Evolutionary conservation across 2,797 vertebrate genomes (phyloP).

Genomic region (Chloroceryle amazona): DNA sequence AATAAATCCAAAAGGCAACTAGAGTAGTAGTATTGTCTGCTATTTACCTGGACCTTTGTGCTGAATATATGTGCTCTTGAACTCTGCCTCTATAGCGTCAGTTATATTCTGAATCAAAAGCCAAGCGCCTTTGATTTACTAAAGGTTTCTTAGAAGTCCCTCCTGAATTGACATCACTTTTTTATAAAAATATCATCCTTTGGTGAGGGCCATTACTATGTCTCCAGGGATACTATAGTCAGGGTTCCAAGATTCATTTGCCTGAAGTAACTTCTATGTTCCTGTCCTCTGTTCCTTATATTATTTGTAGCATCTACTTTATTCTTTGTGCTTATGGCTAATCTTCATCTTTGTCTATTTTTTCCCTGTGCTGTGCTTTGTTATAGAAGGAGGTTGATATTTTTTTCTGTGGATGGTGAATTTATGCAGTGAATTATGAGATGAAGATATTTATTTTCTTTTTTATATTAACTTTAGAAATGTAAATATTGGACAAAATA

Average conservation of each 20-base stretch:
- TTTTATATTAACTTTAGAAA: not conserved
- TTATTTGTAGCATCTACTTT: not conserved
- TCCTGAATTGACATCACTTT: not conserved
- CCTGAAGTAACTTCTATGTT: not conserved
- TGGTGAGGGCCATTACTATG: not conserved
- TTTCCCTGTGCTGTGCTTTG: not conserved
- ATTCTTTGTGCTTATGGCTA: not conserved
- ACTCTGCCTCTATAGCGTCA: not conserved
- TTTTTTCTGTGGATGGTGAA: not conserved
- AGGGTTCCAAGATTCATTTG: not conserved
- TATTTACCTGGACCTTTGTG: not conserved
- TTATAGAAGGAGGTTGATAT: not conserved
- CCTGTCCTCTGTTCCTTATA: not conserved
- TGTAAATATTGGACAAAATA: not conserved
- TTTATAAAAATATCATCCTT: not conserved
- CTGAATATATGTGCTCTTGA: not conserved
- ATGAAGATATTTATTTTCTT: not conserved
- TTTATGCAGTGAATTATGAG: not conserved
- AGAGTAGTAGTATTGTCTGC: not conserved
- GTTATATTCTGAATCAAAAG: not conserved
- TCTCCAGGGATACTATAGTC: not conserved
- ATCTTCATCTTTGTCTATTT: not conserved
- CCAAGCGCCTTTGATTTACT: not conserved
- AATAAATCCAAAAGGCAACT: not conserved
- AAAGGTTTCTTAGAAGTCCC: not conserved